These are phyloP conservation scores for Exocentrus adspersus DNA, from an alignment of 2,888 invertebrate genomes.

Conservation along the genomic window DNA sequence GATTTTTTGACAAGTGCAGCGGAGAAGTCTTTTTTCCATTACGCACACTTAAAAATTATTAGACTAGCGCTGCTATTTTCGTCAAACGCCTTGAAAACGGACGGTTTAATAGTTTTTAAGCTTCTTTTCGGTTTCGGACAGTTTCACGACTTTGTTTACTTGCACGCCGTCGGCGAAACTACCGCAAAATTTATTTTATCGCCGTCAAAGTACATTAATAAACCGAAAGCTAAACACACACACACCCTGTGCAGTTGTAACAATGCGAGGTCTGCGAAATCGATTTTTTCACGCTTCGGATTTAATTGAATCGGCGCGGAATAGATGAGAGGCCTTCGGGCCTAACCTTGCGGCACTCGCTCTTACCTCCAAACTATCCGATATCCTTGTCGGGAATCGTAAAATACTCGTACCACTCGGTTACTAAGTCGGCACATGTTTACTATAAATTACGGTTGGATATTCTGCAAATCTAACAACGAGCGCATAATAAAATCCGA, in stretches of 20 bases:
- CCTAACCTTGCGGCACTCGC: slow-evolving; percentile 39
- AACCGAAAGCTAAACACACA: no score
- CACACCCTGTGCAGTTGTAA: no score
- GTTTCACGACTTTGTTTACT: slow-evolving; percentile 22
- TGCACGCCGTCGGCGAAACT: neutral
- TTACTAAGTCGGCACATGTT: slow-evolving; percentile 29
- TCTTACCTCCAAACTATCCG: slow-evolving; percentile 10
- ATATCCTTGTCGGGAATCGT: slow-evolving; percentile 14
- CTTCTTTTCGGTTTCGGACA: slow-evolving; percentile 4
- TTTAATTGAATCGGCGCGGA: neutral
- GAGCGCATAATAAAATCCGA: slow-evolving; percentile 20
- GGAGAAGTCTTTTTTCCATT: neutral
- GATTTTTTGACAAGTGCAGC: no score
- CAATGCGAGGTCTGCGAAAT: neutral
- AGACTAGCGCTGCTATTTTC: neutral
- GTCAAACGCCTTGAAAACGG: slow-evolving; percentile 10
- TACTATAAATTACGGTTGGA: slow-evolving; percentile 38
- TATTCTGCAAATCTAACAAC: slow-evolving; percentile 20
- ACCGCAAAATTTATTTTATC: slow-evolving; percentile 11
- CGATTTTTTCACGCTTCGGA: neutral
- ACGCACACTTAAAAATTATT: neutral
- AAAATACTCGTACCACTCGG: neutral
- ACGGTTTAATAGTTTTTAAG: slow-evolving; percentile 4
- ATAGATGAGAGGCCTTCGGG: slow-evolving; percentile 30
- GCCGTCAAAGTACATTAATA: slow-evolving; percentile 5